Percentiles rank a stretch among this genome's conserved stretches.
Conservation (phyloP, 2,888 invertebrate species). For the Onthophagus sagittarius region DNA sequence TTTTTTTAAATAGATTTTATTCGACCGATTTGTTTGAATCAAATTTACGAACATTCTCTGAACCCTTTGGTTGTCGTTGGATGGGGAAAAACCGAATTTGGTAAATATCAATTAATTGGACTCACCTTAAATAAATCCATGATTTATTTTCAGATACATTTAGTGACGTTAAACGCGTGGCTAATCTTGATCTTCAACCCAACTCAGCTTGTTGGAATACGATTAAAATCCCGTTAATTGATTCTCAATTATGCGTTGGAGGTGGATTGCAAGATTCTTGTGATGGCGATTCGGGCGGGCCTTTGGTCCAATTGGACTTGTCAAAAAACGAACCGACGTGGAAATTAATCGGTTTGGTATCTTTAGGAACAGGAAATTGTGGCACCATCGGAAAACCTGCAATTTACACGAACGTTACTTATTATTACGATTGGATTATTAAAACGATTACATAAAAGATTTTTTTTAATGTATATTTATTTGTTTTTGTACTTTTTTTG, state of each 20-base stretch:
- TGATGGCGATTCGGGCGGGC: constrained; percentile 71
- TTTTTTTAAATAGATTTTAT: constrained; percentile 32
- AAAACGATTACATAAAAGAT: constrained; percentile 5
- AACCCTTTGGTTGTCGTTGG: constrained; percentile 41
- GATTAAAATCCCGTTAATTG: constrained; percentile 11
- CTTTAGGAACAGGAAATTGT: constrained; percentile 58
- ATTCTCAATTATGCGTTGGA: constrained; percentile 63
- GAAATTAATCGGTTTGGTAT: constrained; percentile 63
- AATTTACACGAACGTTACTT: constrained; percentile 60
- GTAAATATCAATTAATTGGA: constrained; percentile 25
- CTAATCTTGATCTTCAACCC: constrained; percentile 26
- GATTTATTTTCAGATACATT: constrained; percentile 30
- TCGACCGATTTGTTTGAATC: constrained; percentile 42
- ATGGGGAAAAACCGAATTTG: constrained; percentile 48
- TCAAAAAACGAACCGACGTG: constrained; percentile 49
- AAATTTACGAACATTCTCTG: constrained; percentile 31
- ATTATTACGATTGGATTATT: constrained; percentile 59
- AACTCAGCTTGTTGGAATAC: constrained; percentile 19
- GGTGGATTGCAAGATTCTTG: constrained; percentile 66
- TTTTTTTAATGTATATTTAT: background rate
- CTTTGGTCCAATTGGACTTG: constrained; percentile 56
- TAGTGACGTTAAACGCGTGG: constrained; percentile 36
- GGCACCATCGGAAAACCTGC: constrained; percentile 63
- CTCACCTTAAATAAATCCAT: background rate
- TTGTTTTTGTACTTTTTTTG: background rate